Evolutionary conservation across 2,797 vertebrate species (phyloP).

Genomic region (Leuciscus waleckii): DNA sequence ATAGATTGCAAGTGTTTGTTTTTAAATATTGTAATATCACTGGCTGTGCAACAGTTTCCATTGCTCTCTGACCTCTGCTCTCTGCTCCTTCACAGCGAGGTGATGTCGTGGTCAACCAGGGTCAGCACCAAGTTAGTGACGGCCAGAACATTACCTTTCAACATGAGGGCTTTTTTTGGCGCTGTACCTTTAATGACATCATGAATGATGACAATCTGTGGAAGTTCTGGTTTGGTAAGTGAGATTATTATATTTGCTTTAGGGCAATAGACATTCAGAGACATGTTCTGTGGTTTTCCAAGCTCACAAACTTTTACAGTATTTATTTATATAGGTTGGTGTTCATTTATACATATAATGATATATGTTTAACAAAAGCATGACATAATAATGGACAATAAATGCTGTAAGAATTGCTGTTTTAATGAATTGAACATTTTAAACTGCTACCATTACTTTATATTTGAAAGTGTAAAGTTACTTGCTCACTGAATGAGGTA

Average conservation of each 20-base stretch:
- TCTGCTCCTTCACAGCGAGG: constrained; percentile 64
- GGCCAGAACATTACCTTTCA: constrained; percentile 74
- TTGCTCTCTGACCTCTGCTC: constrained; percentile 31
- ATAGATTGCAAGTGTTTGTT: background rate
- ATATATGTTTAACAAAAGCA: too few species aligned
- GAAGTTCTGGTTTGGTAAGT: constrained; percentile 95
- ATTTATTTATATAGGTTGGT: background rate
- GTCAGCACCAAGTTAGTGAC: background rate
- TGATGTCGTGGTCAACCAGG: constrained; percentile 58
- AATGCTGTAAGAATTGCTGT: background rate
- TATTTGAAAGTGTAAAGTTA: background rate
- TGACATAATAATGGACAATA: background rate
- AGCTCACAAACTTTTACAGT: background rate
- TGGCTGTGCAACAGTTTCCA: background rate
- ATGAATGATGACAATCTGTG: constrained; percentile 74
- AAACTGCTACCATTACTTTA: background rate
- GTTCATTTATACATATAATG: background rate
- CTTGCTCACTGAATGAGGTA: background rate
- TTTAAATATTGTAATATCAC: background rate
- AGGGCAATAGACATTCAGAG: background rate
- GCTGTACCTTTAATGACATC: constrained; percentile 83
- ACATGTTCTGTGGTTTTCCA: background rate
- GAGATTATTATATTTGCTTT: constrained; percentile 56
- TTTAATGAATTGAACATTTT: background rate
- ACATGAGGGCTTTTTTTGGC: constrained; percentile 98